Percentiles rank a stretch among this genome's conserved stretches.
These are phyloP conservation scores for Ceratina australensis DNA, from an alignment of 1,140 invertebrate species.

Conservation along the genomic window DNA sequence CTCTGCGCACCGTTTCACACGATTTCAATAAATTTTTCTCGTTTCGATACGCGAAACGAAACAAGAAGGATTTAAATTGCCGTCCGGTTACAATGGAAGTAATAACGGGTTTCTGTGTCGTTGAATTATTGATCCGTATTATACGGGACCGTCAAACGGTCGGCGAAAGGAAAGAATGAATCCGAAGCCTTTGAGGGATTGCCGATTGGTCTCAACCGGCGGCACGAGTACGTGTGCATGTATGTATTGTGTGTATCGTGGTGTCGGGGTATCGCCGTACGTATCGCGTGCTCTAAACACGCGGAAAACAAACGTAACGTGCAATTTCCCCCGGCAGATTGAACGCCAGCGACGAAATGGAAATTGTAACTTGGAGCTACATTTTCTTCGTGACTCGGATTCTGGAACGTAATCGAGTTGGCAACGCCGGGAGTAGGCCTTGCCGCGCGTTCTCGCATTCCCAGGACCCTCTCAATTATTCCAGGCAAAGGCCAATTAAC, in stretches of 20 bases:
- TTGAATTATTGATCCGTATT: neutral
- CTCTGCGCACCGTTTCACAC: too few species aligned
- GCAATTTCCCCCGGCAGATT: neutral
- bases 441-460: neutral
- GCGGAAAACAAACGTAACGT: neutral
- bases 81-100: neutral
- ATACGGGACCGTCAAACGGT: neutral
- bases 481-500: neutral
- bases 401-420: neutral
- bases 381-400: slow-evolving; percentile 1
- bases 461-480: neutral
- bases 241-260: too few species aligned
- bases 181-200: too few species aligned
- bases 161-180: too few species aligned
- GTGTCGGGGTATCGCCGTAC: neutral
- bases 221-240: neutral
- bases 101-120: neutral
- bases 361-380: neutral
- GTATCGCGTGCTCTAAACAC: neutral
- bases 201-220: too few species aligned
- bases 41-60: too few species aligned
- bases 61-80: neutral
- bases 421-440: neutral
- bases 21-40: too few species aligned
- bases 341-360: neutral